phyloP scores from a whole-genome alignment of 1,140 invertebrate species.

The Zaprionus camerounensis region DNA sequence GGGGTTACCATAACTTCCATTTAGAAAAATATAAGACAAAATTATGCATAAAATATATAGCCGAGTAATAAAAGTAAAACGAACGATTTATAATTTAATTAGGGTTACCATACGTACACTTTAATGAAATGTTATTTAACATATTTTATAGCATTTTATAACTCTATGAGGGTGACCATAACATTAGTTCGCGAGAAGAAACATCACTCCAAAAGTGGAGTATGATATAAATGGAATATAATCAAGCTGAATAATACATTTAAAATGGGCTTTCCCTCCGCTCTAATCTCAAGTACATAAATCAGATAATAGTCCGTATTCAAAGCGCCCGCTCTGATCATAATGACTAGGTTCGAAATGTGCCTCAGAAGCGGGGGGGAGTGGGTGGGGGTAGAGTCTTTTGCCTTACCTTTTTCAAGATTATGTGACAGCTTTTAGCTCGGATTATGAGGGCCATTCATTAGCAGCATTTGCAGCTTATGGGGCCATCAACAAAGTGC shows the following conservation, averaged over 20 bases:
- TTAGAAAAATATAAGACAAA: neutral
- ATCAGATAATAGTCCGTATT: neutral
- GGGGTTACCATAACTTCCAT: neutral
- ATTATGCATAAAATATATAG: neutral
- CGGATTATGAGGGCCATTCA: slow-evolving; percentile 36
- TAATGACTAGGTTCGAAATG: neutral
- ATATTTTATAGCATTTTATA: neutral
- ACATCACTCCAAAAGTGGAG: neutral
- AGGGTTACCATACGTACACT: neutral
- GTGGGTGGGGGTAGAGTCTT: too few species aligned
- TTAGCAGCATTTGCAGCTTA: slow-evolving; percentile 43
- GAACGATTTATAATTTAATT: neutral
- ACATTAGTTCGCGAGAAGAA: neutral
- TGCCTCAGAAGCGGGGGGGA: neutral
- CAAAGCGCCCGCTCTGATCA: neutral
- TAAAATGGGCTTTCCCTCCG: neutral
- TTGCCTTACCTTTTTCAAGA: slow-evolving; percentile 30
- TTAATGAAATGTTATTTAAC: neutral
- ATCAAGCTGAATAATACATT: slow-evolving; percentile 1
- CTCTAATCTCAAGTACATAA: neutral
- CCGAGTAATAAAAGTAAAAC: neutral
- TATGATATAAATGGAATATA: neutral
- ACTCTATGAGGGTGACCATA: neutral
- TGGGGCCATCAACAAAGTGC: slow-evolving; percentile 40
- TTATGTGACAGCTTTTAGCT: slow-evolving; percentile 31